These are phyloP conservation scores for Leuciscus waleckii DNA, from an alignment of 2,797 vertebrate genomes.

Conservation along the genomic window DNA sequence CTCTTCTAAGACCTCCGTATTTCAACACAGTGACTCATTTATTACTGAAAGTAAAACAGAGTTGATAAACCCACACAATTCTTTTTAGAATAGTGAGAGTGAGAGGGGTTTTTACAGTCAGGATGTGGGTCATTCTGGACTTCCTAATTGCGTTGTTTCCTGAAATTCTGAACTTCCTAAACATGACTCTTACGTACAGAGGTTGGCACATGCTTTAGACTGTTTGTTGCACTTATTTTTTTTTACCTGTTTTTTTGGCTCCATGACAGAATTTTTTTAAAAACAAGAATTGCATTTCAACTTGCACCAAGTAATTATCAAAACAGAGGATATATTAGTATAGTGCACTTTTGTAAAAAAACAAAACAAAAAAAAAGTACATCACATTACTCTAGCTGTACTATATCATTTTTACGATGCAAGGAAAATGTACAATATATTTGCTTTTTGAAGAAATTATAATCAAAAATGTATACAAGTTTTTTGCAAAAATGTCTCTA, in stretches of 20 bases:
- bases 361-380: no score
- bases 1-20: slow-evolving; percentile 31
- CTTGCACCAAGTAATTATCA: slow-evolving; percentile 34
- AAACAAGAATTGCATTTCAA: slow-evolving; percentile 10
- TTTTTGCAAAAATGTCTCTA: slow-evolving; percentile 44
- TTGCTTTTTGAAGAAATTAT: slow-evolving; percentile 20
- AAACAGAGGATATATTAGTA: slow-evolving; percentile 6
- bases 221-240: slow-evolving; percentile 22
- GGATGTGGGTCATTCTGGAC: slow-evolving; percentile 62
- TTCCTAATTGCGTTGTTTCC: slow-evolving; percentile 60
- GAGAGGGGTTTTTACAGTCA: slow-evolving; percentile 51
- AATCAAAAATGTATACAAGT: slow-evolving; percentile 22
- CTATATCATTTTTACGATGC: slow-evolving; percentile 9
- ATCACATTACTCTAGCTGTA: slow-evolving; percentile 17
- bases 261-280: slow-evolving; percentile 17
- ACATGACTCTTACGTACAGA: slow-evolving; percentile 24
- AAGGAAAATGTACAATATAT: slow-evolving; percentile 12
- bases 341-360: slow-evolving; percentile 21
- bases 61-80: not conserved
- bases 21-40: slow-evolving; percentile 41
- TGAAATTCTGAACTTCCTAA: slow-evolving; percentile 52
- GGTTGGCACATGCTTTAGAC: slow-evolving; percentile 17
- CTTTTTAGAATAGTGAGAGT: slow-evolving; percentile 4
- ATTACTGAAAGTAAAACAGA: slow-evolving; percentile 35
- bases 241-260: slow-evolving; percentile 28